Evolutionary conservation across 2,888 invertebrate species (phyloP).

Genomic region (Patella caerulea): DNA sequence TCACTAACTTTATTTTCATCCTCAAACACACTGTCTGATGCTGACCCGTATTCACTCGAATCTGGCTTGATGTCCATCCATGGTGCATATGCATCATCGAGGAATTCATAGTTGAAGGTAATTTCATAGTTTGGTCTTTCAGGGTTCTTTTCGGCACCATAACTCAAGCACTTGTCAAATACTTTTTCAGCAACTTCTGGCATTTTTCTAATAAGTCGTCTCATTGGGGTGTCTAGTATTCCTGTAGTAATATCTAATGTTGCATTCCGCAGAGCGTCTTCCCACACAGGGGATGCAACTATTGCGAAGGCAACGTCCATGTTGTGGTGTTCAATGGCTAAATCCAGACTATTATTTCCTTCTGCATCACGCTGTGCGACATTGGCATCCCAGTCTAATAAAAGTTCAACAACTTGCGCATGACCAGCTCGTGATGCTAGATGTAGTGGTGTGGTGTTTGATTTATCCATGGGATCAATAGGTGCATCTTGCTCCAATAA

Average conservation of each 20-base stretch:
- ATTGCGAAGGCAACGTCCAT: slow-evolving; percentile 71
- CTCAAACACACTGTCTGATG: slow-evolving; percentile 63
- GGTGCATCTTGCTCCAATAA: slow-evolving; percentile 70
- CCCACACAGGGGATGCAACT: slow-evolving; percentile 71
- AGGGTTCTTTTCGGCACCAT: slow-evolving; percentile 57
- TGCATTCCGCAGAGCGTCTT: slow-evolving; percentile 70
- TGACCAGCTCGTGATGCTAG: slow-evolving; percentile 71
- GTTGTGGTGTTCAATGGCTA: slow-evolving; percentile 71
- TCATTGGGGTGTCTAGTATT: slow-evolving; percentile 72
- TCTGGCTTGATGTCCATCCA: slow-evolving; percentile 56
- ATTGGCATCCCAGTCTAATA: slow-evolving; percentile 70
- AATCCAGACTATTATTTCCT: slow-evolving; percentile 71
- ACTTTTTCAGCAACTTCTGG: slow-evolving; percentile 72
- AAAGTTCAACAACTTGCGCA: slow-evolving; percentile 67
- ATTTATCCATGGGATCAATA: slow-evolving; percentile 72
- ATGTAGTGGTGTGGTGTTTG: slow-evolving; percentile 73
- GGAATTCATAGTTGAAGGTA: slow-evolving; percentile 73
- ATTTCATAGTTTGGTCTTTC: slow-evolving; percentile 65
- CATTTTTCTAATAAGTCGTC: slow-evolving; percentile 73
- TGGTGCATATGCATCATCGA: slow-evolving; percentile 73
- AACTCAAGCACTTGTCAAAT: slow-evolving; percentile 65
- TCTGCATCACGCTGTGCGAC: slow-evolving; percentile 67
- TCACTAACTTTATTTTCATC: slow-evolving; percentile 63
- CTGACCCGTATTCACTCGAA: slow-evolving; percentile 50
- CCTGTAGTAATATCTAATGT: slow-evolving; percentile 60